Percentiles rank a stretch among this genome's conserved stretches.
phyloP scores from a whole-genome alignment of 2,888 invertebrate species.

The Metalampra italica region DNA sequence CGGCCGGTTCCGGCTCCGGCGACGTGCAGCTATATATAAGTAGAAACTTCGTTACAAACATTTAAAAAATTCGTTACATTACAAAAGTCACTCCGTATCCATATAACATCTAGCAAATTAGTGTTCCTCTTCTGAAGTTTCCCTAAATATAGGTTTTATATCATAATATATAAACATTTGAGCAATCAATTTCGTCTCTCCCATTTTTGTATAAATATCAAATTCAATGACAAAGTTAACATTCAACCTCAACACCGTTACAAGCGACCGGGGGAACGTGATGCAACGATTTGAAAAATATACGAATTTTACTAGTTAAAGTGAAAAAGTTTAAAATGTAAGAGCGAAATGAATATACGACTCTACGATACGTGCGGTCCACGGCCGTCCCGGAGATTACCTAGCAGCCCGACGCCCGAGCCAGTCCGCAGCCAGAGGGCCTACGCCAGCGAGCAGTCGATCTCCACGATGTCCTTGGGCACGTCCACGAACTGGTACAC shows the following conservation, averaged over 20 bases:
- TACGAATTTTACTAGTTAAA: slow-evolving; percentile 45
- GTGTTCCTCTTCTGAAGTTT: slow-evolving; percentile 69
- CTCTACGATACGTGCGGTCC: slow-evolving; percentile 36
- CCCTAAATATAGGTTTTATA: slow-evolving; percentile 68
- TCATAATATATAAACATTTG: slow-evolving; percentile 76
- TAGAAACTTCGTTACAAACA: slow-evolving; percentile 57
- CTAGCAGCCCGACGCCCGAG: too few species aligned
- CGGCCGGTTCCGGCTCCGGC: slow-evolving; percentile 12
- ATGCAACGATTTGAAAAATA: slow-evolving; percentile 69
- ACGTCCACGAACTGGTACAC: slow-evolving; percentile 99
- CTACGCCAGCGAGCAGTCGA: slow-evolving; percentile 94
- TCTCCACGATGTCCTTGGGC: slow-evolving; percentile 98
- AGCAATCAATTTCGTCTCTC: slow-evolving; percentile 76
- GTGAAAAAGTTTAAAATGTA: slow-evolving; percentile 46
- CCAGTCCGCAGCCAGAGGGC: slow-evolving; percentile 10
- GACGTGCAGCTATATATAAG: slow-evolving; percentile 34
- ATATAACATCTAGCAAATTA: slow-evolving; percentile 73
- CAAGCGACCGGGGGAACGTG: slow-evolving; percentile 69
- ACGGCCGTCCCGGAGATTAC: too few species aligned
- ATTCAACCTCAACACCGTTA: slow-evolving; percentile 52
- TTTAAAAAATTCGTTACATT: slow-evolving; percentile 72
- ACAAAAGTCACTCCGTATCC: slow-evolving; percentile 67
- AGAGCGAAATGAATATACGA: slow-evolving; percentile 57
- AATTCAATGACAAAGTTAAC: slow-evolving; percentile 66
- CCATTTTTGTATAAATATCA: slow-evolving; percentile 74